Base-by-base conservation (phyloP, 2,888 invertebrate species). In the Trichogramma evanescens region DNA sequence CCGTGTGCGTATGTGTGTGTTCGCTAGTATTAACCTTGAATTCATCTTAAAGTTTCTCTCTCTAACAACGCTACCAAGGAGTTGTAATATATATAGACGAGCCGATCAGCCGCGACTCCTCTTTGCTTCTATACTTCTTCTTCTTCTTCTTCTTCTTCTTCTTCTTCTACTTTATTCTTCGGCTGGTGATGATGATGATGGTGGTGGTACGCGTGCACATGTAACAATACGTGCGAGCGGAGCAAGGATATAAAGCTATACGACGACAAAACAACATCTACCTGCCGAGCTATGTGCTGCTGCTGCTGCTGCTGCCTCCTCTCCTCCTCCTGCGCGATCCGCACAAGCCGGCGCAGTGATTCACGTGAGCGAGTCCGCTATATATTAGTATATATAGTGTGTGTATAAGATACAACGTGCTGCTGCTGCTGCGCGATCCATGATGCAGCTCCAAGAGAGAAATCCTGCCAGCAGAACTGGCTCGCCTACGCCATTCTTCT, bases 401-500 rank as follows among this genome's bases (percentile, higher is more conserved):
- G 26, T 26, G 26, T 26, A 26, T 26, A 26, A 26, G 26, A 26
- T 26, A 26, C 3, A 26, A 26, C 26, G 26, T 48, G 48, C 6
- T 39, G 45, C 53, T 39, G 45, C 53, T 43, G 26, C 38, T 42
- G 50, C 48, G 45, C 56, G 44, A 49, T 38, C 49, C 50, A 13
- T 44, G 51, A 10, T 50, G 41, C 52, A 41, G 54, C 26, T 26
- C 26, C 26, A 26, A 26, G 26, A 26, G 26, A 26, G 26, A 26
- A 26, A 26, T 26, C 26, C 26, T 26, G 26, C 26, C 26, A 26
- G 26, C 26, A 26, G 26, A 26, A 45, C 38, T 54, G 46, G 53
- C 57, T 57, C 59, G 55, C 58, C 62, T 56, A 60, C 60, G 58
- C 51, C 59, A 59, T 63, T 65, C 64, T 58, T 59, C 26, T 26